Conservation (phyloP, 2,888 invertebrate genomes). For the Tenodera sinensis region DNA sequence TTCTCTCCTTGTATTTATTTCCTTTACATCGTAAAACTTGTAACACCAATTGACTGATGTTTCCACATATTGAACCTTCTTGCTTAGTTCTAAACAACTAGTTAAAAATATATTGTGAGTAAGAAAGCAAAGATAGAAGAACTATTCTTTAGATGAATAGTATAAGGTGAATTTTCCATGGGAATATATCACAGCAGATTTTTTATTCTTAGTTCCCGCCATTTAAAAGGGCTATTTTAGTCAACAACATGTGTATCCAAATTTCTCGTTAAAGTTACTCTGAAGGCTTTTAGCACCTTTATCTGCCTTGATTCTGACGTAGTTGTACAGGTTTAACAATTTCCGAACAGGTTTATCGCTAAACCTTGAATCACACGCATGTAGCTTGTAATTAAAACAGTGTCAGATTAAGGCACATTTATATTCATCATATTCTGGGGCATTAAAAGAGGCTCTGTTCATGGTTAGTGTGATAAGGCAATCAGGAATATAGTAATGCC, state of each 20-base stretch:
- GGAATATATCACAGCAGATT: no score
- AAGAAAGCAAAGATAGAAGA: no score
- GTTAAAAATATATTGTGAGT: no score
- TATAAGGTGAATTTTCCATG: no score
- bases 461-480: not conserved
- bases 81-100: no score
- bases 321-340: not conserved
- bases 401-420: not conserved
- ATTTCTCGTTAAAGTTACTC: not conserved
- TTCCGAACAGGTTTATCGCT: not conserved
- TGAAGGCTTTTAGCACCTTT: not conserved
- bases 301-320: not conserved
- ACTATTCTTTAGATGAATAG: no score
- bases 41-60: no score
- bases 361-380: not conserved
- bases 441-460: not conserved
- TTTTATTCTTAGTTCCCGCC: no score
- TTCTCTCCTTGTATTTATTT: no score
- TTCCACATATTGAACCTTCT: no score
- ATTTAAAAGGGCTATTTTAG: not conserved
- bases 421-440: not conserved
- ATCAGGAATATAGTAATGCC: not conserved
- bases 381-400: not conserved
- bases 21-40: no score
- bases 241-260: not conserved